Conservation (phyloP, 2,797 vertebrate species). For the Coracias cyanogaster region DNA sequence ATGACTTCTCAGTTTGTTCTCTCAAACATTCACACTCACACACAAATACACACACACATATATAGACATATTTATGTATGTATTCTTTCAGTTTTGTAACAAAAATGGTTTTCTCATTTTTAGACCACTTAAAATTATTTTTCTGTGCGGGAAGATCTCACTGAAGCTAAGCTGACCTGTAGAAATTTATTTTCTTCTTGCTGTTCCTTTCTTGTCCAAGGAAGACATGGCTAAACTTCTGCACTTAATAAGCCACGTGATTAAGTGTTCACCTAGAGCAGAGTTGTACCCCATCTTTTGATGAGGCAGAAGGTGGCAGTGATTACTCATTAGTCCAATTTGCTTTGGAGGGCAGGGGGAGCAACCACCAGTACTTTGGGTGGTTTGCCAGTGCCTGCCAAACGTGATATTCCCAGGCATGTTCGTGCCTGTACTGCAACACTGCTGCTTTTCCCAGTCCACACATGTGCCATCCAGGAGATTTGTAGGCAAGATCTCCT, state of each 20-base stretch:
- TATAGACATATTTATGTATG: fast-evolving
- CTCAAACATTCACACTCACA: neutral
- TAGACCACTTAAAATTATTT: neutral
- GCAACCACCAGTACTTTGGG: neutral
- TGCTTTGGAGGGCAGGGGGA: neutral
- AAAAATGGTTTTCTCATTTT: neutral
- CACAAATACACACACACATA: neutral
- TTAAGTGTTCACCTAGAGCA: neutral
- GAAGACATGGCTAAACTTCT: neutral
- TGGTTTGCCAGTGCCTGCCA: neutral
- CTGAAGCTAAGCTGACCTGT: neutral
- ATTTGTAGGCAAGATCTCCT: neutral
- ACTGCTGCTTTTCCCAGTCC: neutral
- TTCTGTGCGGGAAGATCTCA: neutral
- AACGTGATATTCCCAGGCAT: neutral
- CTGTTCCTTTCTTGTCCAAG: neutral
- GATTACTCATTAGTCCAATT: neutral
- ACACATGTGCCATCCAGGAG: neutral
- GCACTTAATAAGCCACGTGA: fast-evolving
- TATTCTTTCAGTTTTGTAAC: neutral
- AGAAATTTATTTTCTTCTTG: neutral
- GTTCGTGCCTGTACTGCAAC: neutral
- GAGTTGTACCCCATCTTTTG: neutral
- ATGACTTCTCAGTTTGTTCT: neutral
- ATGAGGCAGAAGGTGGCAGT: neutral